A percentile compares a stretch with the other conserved stretches of the same genome.
Conservation (phyloP, 1,140 invertebrate genomes). For the Drosophila kikkawai region DNA sequence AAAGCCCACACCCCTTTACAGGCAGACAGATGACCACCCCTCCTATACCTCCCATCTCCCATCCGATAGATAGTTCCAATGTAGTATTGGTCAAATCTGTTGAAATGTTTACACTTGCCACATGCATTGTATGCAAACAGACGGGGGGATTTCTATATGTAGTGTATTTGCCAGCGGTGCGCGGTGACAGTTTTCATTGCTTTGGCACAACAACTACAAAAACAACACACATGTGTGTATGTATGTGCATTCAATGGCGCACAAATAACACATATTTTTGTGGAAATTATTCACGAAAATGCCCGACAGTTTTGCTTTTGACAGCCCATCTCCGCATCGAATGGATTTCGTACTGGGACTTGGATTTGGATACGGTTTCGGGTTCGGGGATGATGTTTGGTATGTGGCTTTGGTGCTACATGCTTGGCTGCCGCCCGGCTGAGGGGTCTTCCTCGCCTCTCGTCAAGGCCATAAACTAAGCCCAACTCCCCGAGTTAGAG, state of each 20-base stretch:
- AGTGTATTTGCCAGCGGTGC: slow-evolving; percentile 17
- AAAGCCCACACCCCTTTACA: slow-evolving; percentile 16
- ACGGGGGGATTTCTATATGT: not conserved
- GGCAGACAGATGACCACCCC: not conserved
- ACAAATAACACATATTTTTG: slow-evolving; percentile 33
- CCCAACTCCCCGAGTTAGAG: slow-evolving; percentile 28
- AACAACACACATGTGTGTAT: slow-evolving; percentile 12
- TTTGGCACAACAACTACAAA: slow-evolving; percentile 17
- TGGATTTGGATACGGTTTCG: not conserved
- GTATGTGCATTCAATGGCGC: slow-evolving; percentile 10
- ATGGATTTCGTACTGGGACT: slow-evolving; percentile 23
- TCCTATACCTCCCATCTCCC: not conserved
- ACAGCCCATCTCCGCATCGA: slow-evolving; percentile 47
- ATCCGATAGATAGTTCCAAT: not conserved
- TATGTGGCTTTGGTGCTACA: slow-evolving; percentile 9
- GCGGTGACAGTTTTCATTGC: slow-evolving; percentile 50
- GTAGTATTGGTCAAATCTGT: slow-evolving; percentile 47
- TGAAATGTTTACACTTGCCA: slow-evolving; percentile 52
- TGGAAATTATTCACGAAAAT: slow-evolving; percentile 53
- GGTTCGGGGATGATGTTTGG: slow-evolving; percentile 26
- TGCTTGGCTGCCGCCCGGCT: slow-evolving; percentile 44
- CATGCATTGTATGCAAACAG: slow-evolving; percentile 28
- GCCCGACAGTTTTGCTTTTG: slow-evolving; percentile 60
- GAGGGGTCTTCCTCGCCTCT: slow-evolving; percentile 9
- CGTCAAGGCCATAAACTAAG: slow-evolving; percentile 65